Conservation (phyloP, 2,113 vertebrate genomes). For the Irena cyanogastra region DNA sequence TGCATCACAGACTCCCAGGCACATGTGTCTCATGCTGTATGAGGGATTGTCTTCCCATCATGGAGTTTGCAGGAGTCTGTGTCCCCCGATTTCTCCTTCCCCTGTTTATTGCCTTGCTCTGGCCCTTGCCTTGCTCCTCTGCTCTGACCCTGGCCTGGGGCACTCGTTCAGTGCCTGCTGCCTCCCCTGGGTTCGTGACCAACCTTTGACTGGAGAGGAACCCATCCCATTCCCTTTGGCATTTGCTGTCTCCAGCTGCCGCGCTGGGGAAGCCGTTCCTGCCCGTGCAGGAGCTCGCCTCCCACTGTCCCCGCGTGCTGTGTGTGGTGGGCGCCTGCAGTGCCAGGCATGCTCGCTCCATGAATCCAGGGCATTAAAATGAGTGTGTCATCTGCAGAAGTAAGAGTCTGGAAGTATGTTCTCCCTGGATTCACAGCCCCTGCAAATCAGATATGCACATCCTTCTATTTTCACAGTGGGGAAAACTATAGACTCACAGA, state of each 20-base stretch:
- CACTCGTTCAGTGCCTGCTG: not conserved
- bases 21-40: rapidly evolving
- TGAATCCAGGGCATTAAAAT: not conserved
- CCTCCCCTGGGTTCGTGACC: rapidly evolving
- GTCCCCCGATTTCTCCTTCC: not conserved
- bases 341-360: not conserved
- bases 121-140: not conserved
- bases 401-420: not conserved
- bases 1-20: not conserved
- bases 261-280: not conserved
- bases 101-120: not conserved
- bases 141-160: not conserved
- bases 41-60: rapidly evolving
- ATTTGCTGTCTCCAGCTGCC: not conserved
- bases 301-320: not conserved
- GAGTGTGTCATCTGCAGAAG: not conserved
- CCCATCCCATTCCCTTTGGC: not conserved
- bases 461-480: not conserved
- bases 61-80: not conserved
- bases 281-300: not conserved
- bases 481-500: not conserved
- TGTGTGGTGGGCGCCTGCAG: not conserved
- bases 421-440: not conserved
- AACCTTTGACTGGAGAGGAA: rapidly evolving
- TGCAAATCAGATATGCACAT: not conserved